Conservation (phyloP, 2,797 vertebrate genomes). For the Gila robusta region DNA sequence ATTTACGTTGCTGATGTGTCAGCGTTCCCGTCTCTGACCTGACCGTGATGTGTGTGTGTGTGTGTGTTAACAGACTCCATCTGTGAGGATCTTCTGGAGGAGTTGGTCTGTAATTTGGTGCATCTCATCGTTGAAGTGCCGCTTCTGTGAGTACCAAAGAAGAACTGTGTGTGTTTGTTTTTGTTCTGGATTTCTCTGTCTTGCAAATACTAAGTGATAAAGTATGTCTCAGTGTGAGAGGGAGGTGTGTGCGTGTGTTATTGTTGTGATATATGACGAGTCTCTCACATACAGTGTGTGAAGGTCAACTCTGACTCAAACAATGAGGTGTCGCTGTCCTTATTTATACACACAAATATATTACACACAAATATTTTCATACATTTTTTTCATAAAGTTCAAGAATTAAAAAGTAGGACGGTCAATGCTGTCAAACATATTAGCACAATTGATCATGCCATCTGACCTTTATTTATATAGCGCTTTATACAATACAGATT, state of each 20-base stretch:
- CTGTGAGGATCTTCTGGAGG: constrained; percentile 92
- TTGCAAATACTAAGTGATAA: constrained; percentile 16
- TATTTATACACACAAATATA: constrained; percentile 24
- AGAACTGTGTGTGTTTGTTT: constrained; percentile 5
- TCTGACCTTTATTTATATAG: not conserved
- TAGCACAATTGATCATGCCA: not conserved
- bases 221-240: constrained; percentile 13
- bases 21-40: not conserved
- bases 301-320: constrained; percentile 52
- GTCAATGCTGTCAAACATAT: not conserved
- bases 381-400: not conserved
- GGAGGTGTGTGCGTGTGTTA: constrained; percentile 23
- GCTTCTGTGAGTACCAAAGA: constrained; percentile 69
- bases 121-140: constrained; percentile 96
- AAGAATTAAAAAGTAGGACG: not conserved
- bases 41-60: constrained; percentile 12
- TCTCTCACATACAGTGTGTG: constrained; percentile 34
- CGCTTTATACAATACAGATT: not conserved
- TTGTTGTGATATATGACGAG: constrained; percentile 22
- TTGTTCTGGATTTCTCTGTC: constrained; percentile 20
- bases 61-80: constrained; percentile 75
- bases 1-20: not conserved
- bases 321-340: constrained; percentile 17
- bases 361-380: not conserved
- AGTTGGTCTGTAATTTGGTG: constrained; percentile 92